Evolutionary conservation across 2,797 vertebrate genomes (phyloP), one percentile per base, ranked within the genome.

Genomic region (Pygocentrus nattereri): DNA sequence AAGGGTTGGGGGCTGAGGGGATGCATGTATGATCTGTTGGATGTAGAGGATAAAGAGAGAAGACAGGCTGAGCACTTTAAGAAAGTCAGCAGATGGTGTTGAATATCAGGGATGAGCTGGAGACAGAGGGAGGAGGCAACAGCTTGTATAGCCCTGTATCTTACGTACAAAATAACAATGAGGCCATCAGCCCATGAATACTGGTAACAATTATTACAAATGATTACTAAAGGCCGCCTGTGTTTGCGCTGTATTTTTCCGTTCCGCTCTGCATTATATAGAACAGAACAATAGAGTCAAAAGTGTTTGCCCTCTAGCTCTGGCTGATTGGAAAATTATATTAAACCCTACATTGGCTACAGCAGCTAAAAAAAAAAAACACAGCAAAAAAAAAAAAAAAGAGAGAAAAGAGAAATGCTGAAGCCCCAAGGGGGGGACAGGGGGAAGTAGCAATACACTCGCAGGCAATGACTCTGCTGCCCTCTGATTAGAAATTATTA

Each of bases 291-390:
- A 82, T 79, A 77, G 83, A 92, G 92, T 90, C 90, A 89, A 84
- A 92, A 90, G 88, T 88, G 87, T 79, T 80, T 90, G 89, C 89
- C 92, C 89, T 56, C 89, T 87, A 91, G 92, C 88, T 80, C 80
- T 89, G 80, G 65, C 89, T 92, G 93, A 94, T 92, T 94, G 91
- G 91, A 93, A 93, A 94, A 94, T 88, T 88, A 93, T 93, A 94
- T 93, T 91, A 94, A 94, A 93, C 73, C 88, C 90, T 89, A 93
- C 89, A 77, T 82, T 85, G 90, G 87, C 89, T 89, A 89, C 77
- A 78, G 73, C 73, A 65, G 84, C 85, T 88, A 84, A n/a, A 23
- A 54, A 71, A 79, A 81, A 79, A 87, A 78, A 86, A 84, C 87
- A 87, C 83, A 86, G 77, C 88, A 88, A 87, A 84, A 91, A 91